Conservation (phyloP, 2,113 vertebrate genomes). For the Willisornis vidua region DNA sequence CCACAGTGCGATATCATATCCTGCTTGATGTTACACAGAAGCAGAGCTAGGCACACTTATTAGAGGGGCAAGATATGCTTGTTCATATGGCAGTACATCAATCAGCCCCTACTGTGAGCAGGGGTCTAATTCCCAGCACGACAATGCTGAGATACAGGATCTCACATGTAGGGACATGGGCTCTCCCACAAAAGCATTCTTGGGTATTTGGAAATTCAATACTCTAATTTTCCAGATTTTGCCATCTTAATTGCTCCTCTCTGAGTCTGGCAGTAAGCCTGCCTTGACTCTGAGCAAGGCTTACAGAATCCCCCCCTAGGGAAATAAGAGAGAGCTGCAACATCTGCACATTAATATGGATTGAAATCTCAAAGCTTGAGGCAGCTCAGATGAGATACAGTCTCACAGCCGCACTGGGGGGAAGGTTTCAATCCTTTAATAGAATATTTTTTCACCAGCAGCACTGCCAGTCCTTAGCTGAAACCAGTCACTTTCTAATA, state of each 20-base stretch:
- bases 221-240: constrained; percentile 26
- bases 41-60: not conserved
- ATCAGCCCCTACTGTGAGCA: not conserved
- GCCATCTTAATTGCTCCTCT: constrained; percentile 16
- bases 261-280: constrained; percentile 2
- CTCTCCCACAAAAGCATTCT: not conserved
- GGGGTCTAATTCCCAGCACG: not conserved
- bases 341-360: constrained; percentile 2
- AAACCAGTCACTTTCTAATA: not conserved
- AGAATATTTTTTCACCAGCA: not conserved
- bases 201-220: not conserved
- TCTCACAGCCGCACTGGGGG: not conserved
- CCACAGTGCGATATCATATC: not conserved
- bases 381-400: not conserved
- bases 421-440: not conserved
- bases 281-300: not conserved
- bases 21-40: not conserved
- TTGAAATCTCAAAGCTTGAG: not conserved
- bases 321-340: constrained; percentile 56
- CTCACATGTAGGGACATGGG: fast-evolving
- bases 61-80: not conserved
- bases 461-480: not conserved
- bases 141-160: not conserved
- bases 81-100: not conserved
- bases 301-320: not conserved